Evolutionary conservation across 2,113 vertebrate genomes (phyloP).

Genomic region (Pelusios castaneus): DNA sequence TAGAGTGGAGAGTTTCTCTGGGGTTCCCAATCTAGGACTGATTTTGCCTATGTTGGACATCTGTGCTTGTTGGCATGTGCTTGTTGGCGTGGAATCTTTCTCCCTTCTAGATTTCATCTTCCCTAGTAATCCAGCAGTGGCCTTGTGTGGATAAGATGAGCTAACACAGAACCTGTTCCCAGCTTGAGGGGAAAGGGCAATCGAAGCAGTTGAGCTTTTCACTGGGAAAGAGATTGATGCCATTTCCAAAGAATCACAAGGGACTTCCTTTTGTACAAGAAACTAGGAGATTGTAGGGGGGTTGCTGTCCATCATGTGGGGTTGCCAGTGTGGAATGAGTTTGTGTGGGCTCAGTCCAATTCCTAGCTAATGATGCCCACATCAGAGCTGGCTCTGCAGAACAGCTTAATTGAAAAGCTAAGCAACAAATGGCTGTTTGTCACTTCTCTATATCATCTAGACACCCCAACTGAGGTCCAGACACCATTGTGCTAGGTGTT

Average conservation of each 20-base stretch:
- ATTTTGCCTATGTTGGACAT: background rate
- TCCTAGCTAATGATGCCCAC: background rate
- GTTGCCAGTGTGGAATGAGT: background rate
- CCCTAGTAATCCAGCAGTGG: accelerated
- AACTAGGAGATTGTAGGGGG: background rate
- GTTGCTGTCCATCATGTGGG: no score
- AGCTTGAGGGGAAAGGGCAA: background rate
- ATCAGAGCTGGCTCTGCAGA: background rate
- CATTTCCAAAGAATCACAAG: background rate
- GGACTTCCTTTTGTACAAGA: background rate
- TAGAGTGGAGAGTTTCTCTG: background rate
- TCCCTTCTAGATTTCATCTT: background rate
- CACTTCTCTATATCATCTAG: background rate
- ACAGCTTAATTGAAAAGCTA: background rate
- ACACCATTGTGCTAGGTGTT: background rate
- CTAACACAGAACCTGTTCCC: background rate
- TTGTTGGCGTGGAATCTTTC: background rate
- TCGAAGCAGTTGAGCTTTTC: background rate
- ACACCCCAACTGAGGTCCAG: background rate
- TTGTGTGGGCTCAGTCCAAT: background rate
- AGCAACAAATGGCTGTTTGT: background rate
- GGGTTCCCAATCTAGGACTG: accelerated
- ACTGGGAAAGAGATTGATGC: background rate
- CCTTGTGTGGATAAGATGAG: background rate
- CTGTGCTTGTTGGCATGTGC: background rate